These are phyloP conservation scores for Bradypodion pumilum DNA, from an alignment of 2,797 vertebrate genomes.

Conservation along the genomic window DNA sequence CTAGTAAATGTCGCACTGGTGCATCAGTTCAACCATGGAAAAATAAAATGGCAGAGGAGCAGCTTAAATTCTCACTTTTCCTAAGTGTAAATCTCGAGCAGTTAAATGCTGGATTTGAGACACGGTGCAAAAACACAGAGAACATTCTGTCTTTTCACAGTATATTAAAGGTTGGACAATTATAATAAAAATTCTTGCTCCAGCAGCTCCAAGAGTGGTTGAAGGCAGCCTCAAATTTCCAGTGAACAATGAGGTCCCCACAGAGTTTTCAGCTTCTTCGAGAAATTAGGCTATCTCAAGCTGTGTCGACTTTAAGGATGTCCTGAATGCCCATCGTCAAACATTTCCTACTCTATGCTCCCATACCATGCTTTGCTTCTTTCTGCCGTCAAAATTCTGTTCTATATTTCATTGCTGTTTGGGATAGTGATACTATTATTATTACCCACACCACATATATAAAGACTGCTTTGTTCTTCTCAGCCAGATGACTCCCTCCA, in stretches of 20 bases:
- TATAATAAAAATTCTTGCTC: slow-evolving; percentile 71
- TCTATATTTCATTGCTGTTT: slow-evolving; percentile 44
- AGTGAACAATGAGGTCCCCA: slow-evolving; percentile 63
- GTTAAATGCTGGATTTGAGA: slow-evolving; percentile 72
- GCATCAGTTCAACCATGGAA: slow-evolving; percentile 42
- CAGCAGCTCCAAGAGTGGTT: slow-evolving; percentile 60
- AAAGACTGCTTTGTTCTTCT: slow-evolving; percentile 33
- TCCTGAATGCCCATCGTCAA: slow-evolving; percentile 58
- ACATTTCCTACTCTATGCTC: neutral
- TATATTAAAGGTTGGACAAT: slow-evolving; percentile 70
- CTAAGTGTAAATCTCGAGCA: slow-evolving; percentile 67
- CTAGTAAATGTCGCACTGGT: slow-evolving; percentile 61
- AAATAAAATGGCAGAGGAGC: slow-evolving; percentile 40
- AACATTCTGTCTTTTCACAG: slow-evolving; percentile 67
- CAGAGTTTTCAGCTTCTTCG: slow-evolving; percentile 58
- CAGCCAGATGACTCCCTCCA: fast-evolving
- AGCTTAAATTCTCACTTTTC: slow-evolving; percentile 62
- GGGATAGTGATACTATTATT: neutral
- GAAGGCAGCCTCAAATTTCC: slow-evolving; percentile 72
- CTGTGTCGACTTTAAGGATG: slow-evolving; percentile 65
- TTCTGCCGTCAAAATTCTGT: slow-evolving; percentile 2
- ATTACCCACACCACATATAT: slow-evolving; percentile 45
- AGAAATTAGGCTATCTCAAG: slow-evolving; percentile 65
- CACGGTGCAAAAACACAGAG: slow-evolving; percentile 63
- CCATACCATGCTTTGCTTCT: slow-evolving; percentile 14